Evolutionary conservation across 2,797 vertebrate genomes (phyloP).

Genomic region (Lacerta bilineata): DNA sequence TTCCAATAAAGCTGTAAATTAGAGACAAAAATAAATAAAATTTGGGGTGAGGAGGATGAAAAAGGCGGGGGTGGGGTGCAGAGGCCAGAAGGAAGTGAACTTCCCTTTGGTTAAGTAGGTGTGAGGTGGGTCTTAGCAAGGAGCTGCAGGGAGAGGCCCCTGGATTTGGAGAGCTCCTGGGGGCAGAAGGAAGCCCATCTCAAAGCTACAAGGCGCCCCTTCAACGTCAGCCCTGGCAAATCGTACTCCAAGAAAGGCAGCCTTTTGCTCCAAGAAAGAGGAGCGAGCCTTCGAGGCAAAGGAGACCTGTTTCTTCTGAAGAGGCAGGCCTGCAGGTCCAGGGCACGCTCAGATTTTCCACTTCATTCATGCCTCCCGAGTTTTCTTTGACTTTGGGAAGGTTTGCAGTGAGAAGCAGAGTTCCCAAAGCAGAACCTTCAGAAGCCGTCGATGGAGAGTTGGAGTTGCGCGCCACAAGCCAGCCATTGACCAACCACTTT

Average conservation of each 20-base stretch:
- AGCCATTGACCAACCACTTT: background rate
- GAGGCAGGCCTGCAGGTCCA: slow-evolving; percentile 20
- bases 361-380: slow-evolving; percentile 19
- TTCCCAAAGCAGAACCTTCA: slow-evolving; percentile 13
- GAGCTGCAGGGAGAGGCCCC: background rate
- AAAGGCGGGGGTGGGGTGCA: background rate
- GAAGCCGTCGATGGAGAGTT: background rate
- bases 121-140: slow-evolving; percentile 11
- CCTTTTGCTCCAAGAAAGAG: background rate
- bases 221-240: background rate
- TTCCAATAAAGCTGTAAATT: background rate
- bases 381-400: background rate
- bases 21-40: background rate
- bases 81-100: slow-evolving; percentile 47
- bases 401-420: background rate
- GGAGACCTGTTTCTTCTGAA: slow-evolving; percentile 20
- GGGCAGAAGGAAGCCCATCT: background rate
- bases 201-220: rapidly evolving
- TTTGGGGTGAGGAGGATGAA: rapidly evolving
- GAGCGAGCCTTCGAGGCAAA: background rate
- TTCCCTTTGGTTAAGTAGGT: slow-evolving; percentile 47
- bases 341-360: slow-evolving; percentile 61
- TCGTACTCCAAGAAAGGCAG: rapidly evolving
- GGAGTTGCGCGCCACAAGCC: too few species aligned
- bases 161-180: background rate